Base-by-base conservation (phyloP, 1,140 invertebrate genomes). In the Euborellia annulipes region DNA sequence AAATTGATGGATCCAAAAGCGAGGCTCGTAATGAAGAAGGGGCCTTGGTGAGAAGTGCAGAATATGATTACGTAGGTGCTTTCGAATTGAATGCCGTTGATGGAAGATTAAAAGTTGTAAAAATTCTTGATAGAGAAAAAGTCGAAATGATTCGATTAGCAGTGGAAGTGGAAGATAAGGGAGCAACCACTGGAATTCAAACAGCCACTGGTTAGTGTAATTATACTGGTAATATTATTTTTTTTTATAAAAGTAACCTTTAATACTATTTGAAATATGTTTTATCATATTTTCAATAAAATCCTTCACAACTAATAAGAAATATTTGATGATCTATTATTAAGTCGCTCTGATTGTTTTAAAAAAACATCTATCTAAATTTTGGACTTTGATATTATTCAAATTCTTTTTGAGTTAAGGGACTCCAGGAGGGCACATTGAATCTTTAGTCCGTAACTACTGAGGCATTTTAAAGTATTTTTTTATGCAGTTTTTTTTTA, bases 121-220 rank as follows among this genome's bases (percentile, higher is more conserved):
- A 72, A 58, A 55, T 78, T 17, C 54, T 94, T 9, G 89, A 93
- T 60, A 67, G 89, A 50, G 89, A 94, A 65, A 75, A 73, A 57
- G 76, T 90, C 1, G 87, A 92, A 62, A 73, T 69, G 2, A 76
- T 92, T 9, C 77, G 76, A 53, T 58, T 93, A 6, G 72, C 75
- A 0, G 58, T 93, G 2, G 66, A 75, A 8, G 88, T 89, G 0
- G 82, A 91, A 66, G 90, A 94, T 64, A 66, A 87, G 47, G 86
- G 82, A 0, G 79, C 85, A 0, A 70, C 79, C 19, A 82, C 73
- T 41, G 77, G 76, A 22, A 61, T 57, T 18, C 88, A 92, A 65
- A 75, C 73, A 9, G 79, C 78, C 8, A 73, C 75, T 52, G 71
- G 79, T 82, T 67, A 55, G 52, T 51, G n/a, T n/a, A n/a, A n/a